phyloP scores from a whole-genome alignment of 2,113 vertebrate genomes.

The Azemiops feae region DNA sequence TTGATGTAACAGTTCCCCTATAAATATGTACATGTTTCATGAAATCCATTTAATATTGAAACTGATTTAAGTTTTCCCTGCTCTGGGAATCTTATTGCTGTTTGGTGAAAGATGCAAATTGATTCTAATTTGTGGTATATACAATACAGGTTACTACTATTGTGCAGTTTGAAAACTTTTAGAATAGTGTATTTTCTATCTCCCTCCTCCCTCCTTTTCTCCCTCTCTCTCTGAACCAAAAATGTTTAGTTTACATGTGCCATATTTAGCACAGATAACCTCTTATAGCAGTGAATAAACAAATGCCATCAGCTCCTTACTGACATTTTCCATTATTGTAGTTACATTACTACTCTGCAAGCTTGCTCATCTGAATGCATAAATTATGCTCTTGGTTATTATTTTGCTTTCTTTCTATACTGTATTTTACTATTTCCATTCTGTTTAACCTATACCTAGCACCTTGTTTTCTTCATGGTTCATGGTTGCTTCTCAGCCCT shows the following conservation, averaged over 20 bases:
- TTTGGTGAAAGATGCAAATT: not conserved
- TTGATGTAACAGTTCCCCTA: not conserved
- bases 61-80: not conserved
- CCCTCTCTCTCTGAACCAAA: not conserved
- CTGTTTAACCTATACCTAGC: not conserved
- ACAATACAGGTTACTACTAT: not conserved
- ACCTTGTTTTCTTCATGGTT: not conserved
- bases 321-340: not conserved
- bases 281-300: not conserved
- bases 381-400: not conserved
- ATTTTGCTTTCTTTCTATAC: not conserved
- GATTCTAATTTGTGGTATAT: not conserved
- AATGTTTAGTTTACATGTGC: not conserved
- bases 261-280: not conserved
- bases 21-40: not conserved
- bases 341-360: not conserved
- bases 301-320: not conserved
- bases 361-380: not conserved
- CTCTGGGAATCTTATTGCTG: not conserved
- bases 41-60: not conserved
- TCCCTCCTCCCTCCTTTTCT: not conserved
- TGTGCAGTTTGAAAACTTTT: not conserved
- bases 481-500: not conserved
- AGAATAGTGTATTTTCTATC: not conserved
- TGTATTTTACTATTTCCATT: not conserved